Evolutionary conservation across 2,797 vertebrate species (phyloP), one percentile per base, ranked within the genome.

Genomic region (Numenius phaeopus): DNA sequence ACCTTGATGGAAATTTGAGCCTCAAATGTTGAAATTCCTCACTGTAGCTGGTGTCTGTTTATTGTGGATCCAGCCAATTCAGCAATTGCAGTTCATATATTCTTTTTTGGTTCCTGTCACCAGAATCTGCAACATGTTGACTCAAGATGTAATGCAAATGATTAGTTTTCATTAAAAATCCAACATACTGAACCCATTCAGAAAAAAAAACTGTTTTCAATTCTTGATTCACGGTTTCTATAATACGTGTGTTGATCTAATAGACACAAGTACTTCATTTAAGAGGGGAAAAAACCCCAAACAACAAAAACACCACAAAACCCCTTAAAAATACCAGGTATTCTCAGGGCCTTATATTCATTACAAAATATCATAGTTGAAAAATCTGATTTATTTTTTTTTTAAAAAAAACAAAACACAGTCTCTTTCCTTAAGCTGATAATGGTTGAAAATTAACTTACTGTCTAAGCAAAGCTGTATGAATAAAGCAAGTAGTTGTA

Each of bases 151-250:
- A 76, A 55, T 14, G n/a, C 29, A 66, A 22, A 82, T 11, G 2
- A 75, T 44, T 16, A 20, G 14, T 58, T 87, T 93, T 92, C 42
- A 65, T 65, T 75, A 75, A 79, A 71, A 86, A n/a, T 18, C 5
- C 12, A 76, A 47, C n/a, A 49, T 89, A 32, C 27, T 80, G 44
- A 96, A 86, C 12, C 12, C 65, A 78, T 94, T 93, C 69, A 61
- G 66, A 54, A 89, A 76, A 69, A n/a, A 52, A 83, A 49, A 0
- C 1, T 32, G 4, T 57, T 76, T 86, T 40, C 46, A 57, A 80
- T 85, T 44, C 11, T 22, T 86, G 20, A 65, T 78, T 83, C 16
- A 18, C 71, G 11, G 42, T 89, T 92, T 89, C 47, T 71, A 1
- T 59, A 58, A 54, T 44, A 9, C 13, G 3, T 39, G 5, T 44